Base-by-base conservation (phyloP, 2,113 vertebrate species). In the Coptodon bakossiorum region DNA sequence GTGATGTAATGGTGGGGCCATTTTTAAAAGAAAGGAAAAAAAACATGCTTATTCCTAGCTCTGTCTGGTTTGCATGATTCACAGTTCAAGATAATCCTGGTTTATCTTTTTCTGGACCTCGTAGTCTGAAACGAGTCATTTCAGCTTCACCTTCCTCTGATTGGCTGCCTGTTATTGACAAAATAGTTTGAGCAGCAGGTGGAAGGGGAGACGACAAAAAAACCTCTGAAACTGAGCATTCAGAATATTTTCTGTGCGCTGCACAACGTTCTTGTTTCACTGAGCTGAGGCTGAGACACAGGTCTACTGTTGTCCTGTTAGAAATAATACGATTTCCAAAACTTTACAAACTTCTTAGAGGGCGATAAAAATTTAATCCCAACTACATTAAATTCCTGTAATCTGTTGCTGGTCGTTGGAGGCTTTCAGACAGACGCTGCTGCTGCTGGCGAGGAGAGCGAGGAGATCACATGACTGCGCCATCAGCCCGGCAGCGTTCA, bases 281-380 rank as follows among this genome's bases (percentile, higher is more conserved):
- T 71, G 36, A 71, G 66, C 68, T 43, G n/a, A 22, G 34, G 11
- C 19, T 40, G 7, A 40, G 63, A 24, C n/a, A 5, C 36, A 0
- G 36, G 7, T 14, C 34, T 40, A 40, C 63, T 43, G 36, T 71
- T 24, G n/a, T 22, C 19, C 4, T 40, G n/a, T 71, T 71, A 40
- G 63, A 71, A 68, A 71, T 0, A 43, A 71, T 43, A 24, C 0
- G 6, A 68, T 71, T 45, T 45, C 0, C 0, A 71, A 14, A 71
- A 71, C 22, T 16, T 1, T 27, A 16, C n/a, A 71, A 45, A 43
- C 22, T n/a, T 54, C n/a, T 11, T 54, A 54, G n/a, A 22, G 52
- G 52, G n/a, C 3, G 3, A 22, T 53, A 22, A 6, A 54, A 54
- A 12, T 54, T 54, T 36, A 0, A 66, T 66, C 34, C 17, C 61